Conservation (phyloP, 2,113 vertebrate species). For the Phasianus colchicus region DNA sequence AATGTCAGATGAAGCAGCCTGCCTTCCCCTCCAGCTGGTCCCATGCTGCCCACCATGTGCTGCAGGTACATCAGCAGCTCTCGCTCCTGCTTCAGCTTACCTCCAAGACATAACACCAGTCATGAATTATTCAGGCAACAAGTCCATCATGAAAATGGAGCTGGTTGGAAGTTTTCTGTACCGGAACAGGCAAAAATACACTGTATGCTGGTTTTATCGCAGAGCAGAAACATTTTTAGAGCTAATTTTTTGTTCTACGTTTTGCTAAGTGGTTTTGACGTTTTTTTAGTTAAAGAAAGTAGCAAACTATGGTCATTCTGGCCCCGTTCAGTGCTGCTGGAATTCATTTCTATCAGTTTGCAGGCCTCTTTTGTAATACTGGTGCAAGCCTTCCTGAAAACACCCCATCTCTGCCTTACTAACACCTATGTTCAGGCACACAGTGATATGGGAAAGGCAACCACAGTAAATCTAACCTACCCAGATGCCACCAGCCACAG, state of each 20-base stretch:
- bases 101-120: neutral
- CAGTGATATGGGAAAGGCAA: neutral
- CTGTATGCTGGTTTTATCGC: neutral
- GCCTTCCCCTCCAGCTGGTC: neutral
- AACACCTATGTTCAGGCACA: neutral
- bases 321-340: neutral
- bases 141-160: neutral
- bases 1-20: neutral
- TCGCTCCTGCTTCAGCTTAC: neutral
- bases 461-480: neutral
- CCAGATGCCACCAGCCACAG: neutral
- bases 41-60: neutral
- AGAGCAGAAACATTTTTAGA: neutral
- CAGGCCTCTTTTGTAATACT: neutral
- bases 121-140: neutral
- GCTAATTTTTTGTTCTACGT: no score
- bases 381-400: neutral
- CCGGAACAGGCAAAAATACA: neutral
- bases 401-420: rapidly evolving
- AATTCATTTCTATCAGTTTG: neutral
- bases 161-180: neutral
- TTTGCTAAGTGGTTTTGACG: neutral
- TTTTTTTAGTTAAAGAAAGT: neutral
- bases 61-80: neutral
- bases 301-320: neutral